A percentile compares a stretch with the other conserved stretches of the same genome.
These are phyloP conservation scores for Spinus olivaceus DNA, from an alignment of 2,797 vertebrate genomes.

Conservation along the genomic window DNA sequence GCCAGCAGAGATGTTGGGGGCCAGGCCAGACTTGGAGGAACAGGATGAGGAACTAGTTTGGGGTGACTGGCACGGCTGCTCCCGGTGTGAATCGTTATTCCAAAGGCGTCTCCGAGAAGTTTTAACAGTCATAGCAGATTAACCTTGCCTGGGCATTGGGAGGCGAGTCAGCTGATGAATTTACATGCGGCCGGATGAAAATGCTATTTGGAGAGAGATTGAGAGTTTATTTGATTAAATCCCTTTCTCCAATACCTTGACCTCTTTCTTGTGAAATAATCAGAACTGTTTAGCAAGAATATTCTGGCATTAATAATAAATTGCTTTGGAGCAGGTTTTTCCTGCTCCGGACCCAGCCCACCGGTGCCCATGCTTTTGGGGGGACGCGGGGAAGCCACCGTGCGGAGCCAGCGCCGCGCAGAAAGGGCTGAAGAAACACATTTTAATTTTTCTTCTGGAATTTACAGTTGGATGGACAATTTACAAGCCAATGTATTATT, in stretches of 20 bases:
- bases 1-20: neutral
- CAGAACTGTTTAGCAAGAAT: constrained; percentile 90
- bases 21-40: neutral
- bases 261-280: constrained; percentile 93
- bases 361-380: constrained; percentile 54
- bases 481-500: neutral
- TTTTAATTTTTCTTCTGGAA: constrained; percentile 33
- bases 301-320: constrained; percentile 97
- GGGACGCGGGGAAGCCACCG: neutral
- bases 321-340: constrained; percentile 79
- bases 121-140: constrained; percentile 97
- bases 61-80: constrained; percentile 74
- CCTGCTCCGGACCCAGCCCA: constrained; percentile 71
- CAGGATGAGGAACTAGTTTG: constrained; percentile 55
- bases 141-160: constrained; percentile 84
- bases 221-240: constrained; percentile 91
- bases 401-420: neutral
- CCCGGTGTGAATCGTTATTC: constrained; percentile 82
- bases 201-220: constrained; percentile 87
- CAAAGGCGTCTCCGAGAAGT: constrained; percentile 84
- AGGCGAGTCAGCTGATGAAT: constrained; percentile 84
- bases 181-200: constrained; percentile 89
- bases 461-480: neutral
- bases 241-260: constrained; percentile 86
- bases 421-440: constrained; percentile 9